Evolutionary conservation across 2,113 vertebrate genomes (phyloP), one percentile per base, ranked within the genome.

Genomic region (Phoenicopterus ruber): DNA sequence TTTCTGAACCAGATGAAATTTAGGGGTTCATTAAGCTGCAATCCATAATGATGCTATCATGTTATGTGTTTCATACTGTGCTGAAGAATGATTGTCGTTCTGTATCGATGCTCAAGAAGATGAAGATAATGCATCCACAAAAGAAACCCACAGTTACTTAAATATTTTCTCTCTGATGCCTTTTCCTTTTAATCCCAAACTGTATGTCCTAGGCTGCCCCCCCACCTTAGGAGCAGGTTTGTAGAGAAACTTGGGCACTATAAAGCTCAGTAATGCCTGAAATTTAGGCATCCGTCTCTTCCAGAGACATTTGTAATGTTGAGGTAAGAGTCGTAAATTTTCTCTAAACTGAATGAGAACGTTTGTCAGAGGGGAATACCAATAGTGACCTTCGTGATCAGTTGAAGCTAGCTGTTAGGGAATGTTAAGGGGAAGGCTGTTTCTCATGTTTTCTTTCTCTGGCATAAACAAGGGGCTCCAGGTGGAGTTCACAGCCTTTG

Each of bases 1-100:
- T 89, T 95, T 90, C 72, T 88, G 72, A 91, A 47, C 72, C 84
- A 87, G 88, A 85, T 59, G 24, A 71, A 86, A 91, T 90, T 58
- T 66, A 93, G 59, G 70, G 16, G 47, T 78, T 96, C 55, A 59
- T 96, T 96, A 93, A 58, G 44, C 59, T 85, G 63, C 17, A 5
- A 54, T 71, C 47, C 29, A 6, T 79, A 88, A 74, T 61, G 34
- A 58, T 15, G 6, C 21, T 81, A 1, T 74, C 40, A 11, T 49
- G 17, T 82, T 94, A 7, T 14, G 4, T 70, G 44, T 96, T 93
- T 84, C 44, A 36, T 82, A 44, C 19, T 94, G 19, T 85, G 49
- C 63, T 73, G 67, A 81, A 59, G 54, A 93, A 47, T 50, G 26
- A 8, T 46, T 55, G 18, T 57, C 5, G 1, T 72, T 87, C 65